A percentile compares a stretch with the other conserved stretches of the same genome.
Evolutionary conservation across 2,888 invertebrate genomes (phyloP).

Genomic region (Nipponacmea schrenckii): DNA sequence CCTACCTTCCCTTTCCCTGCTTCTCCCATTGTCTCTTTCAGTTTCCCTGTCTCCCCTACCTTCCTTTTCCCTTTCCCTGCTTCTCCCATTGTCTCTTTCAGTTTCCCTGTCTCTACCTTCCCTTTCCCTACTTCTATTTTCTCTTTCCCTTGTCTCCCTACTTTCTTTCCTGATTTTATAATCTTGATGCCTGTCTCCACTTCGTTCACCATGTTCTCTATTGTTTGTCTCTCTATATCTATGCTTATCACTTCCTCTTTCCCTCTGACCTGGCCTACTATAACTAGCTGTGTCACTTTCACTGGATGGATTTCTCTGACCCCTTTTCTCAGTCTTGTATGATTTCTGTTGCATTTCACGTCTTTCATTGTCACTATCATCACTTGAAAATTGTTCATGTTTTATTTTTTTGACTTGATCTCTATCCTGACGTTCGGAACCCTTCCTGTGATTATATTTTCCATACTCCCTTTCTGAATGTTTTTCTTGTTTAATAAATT

Average conservation of each 20-base stretch:
- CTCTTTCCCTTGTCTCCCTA: background rate
- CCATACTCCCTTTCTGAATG: background rate
- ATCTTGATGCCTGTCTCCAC: slow-evolving; percentile 9
- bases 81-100: slow-evolving; percentile 7
- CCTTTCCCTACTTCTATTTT: slow-evolving; percentile 8
- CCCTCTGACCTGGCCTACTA: background rate
- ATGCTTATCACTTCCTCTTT: slow-evolving; percentile 2
- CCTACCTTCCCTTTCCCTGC: background rate
- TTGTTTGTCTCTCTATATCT: slow-evolving; percentile 10
- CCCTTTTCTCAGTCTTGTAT: too few relatives aligned
- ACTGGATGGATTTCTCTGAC: background rate
- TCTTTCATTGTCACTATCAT: slow-evolving; percentile 4
- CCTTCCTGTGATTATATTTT: background rate
- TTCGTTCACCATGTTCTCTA: slow-evolving; percentile 1
- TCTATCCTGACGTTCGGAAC: too few relatives aligned
- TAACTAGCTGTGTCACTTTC: background rate
- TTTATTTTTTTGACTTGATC: background rate
- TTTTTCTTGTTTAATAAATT: background rate
- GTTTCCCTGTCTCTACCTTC: slow-evolving; percentile 3
- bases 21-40: background rate
- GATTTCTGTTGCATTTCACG: too few relatives aligned
- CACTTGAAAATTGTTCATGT: background rate
- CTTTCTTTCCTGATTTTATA: background rate
- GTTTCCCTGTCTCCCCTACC: background rate
- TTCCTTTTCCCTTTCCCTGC: background rate